Conservation (phyloP, 1,140 invertebrate genomes). For the Drosophila virilis region DNA sequence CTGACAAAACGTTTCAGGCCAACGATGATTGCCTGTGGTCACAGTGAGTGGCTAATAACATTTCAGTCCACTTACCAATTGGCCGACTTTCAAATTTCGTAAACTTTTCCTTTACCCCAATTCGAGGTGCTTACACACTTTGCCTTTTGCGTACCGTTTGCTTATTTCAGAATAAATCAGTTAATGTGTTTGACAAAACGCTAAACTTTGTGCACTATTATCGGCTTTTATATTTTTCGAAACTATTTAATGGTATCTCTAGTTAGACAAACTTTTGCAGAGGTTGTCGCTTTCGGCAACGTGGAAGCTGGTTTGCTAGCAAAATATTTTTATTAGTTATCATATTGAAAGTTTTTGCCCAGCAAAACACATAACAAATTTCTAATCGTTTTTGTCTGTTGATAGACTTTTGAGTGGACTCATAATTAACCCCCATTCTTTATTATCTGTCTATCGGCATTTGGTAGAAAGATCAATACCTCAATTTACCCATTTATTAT, state of each 20-base stretch:
- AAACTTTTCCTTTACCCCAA: conserved; percentile 30
- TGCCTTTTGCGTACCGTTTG: conserved; percentile 14
- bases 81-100: conserved; percentile 22
- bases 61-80: conserved; percentile 41
- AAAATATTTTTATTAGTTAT: conserved; percentile 7
- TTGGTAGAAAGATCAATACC: conserved; percentile 6
- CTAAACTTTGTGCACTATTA: conserved; percentile 44
- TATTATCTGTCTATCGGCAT: neutral
- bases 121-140: neutral
- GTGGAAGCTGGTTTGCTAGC: neutral
- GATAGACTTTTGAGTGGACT: neutral
- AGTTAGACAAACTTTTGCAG: conserved; percentile 25
- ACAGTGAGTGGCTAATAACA: conserved; percentile 37
- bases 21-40: conserved; percentile 33
- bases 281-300: conserved; percentile 25
- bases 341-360: conserved; percentile 11
- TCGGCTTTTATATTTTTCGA: conserved; percentile 16
- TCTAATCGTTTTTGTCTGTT: neutral
- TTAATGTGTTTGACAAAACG: conserved; percentile 36
- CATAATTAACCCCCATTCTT: conserved; percentile 1
- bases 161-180: conserved; percentile 37
- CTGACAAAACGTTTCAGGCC: conserved; percentile 42
- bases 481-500: conserved; percentile 25
- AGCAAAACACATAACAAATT: neutral
- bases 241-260: conserved; percentile 15